Base-by-base conservation (phyloP, 2,888 invertebrate species). In the Andrena fulva region DNA sequence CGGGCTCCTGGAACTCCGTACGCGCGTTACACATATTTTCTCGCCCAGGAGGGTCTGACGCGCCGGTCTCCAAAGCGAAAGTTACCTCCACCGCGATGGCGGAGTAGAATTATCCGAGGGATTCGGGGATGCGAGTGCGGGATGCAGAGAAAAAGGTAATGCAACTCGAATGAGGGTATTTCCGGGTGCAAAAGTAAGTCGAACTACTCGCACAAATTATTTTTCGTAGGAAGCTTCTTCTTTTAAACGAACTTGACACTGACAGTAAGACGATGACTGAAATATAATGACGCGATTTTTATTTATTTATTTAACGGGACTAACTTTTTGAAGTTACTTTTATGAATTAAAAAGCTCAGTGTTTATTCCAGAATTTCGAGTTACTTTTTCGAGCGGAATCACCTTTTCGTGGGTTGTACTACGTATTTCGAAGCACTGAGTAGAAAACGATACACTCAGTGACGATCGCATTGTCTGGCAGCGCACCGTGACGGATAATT, bases 1-100 rank as follows among this genome's bases (percentile, higher is more conserved):
- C 84, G 60, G 48, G 24, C 52, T 33, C 64, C 56, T 6, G 52
- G n/a, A 66, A 73, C 52, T 59, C 50, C 20, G 12, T 70, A 54
- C 70, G 42, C 59, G 27, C 20, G 33, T 62, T 52, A 35, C 29
- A 77, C 33, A 16, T 33, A 59, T 27, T 64, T 56, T 33, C 56
- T 10, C 64, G 24, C 42, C 56, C 8, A 4, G 10, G 35, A 27
- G 10, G 2, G 12, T 12, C 27, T 12, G 73, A 20, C 52, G 7
- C 50, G 69, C 10, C 12, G 2, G 24, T 64, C 64, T 27, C 24
- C 16, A 7, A n/a, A 2, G 33, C n/a, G 27, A 27, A n/a, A 33
- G 24, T 56, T 56, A 56, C 24, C 8, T 24, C 56, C 10, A 24
- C 24, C 56, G 24, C 10, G 24, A 27, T 7, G 24, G 10, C 5